Percentiles rank a stretch among this genome's conserved stretches.
These are phyloP conservation scores for Bujurquina vittata DNA, from an alignment of 2,113 vertebrate species.

Conservation along the genomic window DNA sequence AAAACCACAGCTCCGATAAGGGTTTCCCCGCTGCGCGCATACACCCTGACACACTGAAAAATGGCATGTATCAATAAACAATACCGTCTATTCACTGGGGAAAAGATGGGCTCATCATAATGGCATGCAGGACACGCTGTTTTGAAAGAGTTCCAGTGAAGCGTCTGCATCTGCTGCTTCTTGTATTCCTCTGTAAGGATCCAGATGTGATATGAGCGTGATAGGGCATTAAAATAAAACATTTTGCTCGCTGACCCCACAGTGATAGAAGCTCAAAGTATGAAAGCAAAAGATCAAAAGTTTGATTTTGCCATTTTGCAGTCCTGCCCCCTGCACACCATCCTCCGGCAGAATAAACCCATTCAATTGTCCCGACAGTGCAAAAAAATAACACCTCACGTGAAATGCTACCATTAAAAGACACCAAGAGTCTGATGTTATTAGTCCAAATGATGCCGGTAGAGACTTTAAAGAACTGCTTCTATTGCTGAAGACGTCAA, in stretches of 20 bases:
- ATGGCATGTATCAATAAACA: constrained; percentile 45
- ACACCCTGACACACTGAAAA: neutral
- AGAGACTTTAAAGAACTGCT: neutral
- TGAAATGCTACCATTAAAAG: neutral
- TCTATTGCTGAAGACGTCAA: neutral
- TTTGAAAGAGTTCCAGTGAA: neutral
- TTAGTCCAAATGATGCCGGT: neutral
- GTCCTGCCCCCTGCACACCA: neutral
- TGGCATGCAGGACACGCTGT: constrained; percentile 23
- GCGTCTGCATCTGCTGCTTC: neutral
- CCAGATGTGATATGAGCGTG: neutral
- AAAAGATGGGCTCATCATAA: constrained; percentile 27
- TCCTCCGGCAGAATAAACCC: neutral
- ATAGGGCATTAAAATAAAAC: neutral
- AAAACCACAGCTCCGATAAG: neutral
- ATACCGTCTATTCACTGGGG: constrained; percentile 45
- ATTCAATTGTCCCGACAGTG: neutral
- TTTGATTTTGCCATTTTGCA: neutral
- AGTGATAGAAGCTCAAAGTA: neutral
- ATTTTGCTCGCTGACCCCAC: neutral
- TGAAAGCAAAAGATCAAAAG: neutral
- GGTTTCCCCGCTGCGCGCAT: too few relatives aligned
- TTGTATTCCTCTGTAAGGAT: neutral
- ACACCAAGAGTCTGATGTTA: neutral
- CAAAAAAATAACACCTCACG: neutral